Percentiles rank a stretch among this genome's conserved stretches.
Evolutionary conservation across 1,140 invertebrate species (phyloP).

Genomic region (Drosophila ohnishii): DNA sequence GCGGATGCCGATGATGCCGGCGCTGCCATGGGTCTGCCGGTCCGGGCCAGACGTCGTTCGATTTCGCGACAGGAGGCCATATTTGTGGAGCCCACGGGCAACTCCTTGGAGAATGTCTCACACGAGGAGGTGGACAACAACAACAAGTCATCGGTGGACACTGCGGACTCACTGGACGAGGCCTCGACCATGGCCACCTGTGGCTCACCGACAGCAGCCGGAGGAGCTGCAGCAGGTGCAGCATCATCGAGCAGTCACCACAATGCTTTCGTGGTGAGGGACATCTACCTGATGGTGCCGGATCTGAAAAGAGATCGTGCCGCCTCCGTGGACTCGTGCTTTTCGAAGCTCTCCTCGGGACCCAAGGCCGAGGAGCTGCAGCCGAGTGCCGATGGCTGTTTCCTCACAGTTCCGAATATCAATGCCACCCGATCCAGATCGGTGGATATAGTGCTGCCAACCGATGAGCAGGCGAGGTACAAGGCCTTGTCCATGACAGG

Average conservation of each 20-base stretch:
- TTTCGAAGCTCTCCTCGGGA: constrained; percentile 88
- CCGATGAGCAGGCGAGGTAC: constrained; percentile 92
- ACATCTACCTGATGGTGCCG: constrained; percentile 92
- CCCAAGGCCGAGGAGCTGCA: constrained; percentile 87
- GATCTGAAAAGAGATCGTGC: constrained; percentile 91
- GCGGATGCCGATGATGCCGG: constrained; percentile 65
- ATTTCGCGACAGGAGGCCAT: constrained; percentile 91
- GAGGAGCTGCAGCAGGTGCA: constrained; percentile 6
- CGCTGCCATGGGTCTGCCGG: constrained; percentile 66
- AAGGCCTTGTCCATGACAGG: constrained; percentile 88
- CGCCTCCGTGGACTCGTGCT: constrained; percentile 92
- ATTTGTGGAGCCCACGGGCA: constrained; percentile 88
- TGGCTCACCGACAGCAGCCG: constrained; percentile 57
- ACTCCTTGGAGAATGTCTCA: constrained; percentile 86
- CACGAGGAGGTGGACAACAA: constrained; percentile 85
- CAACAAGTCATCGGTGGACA: constrained; percentile 82
- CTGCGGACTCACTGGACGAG: constrained; percentile 84
- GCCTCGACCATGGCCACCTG: constrained; percentile 77
- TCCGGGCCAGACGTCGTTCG: constrained; percentile 85
- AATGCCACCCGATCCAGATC: constrained; percentile 91
- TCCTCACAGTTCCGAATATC: constrained; percentile 87
- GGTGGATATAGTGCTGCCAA: constrained; percentile 95
- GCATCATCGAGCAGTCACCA: constrained; percentile 37
- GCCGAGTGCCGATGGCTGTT: constrained; percentile 85
- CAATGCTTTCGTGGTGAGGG: constrained; percentile 84